Conservation (phyloP, 2,113 vertebrate genomes). For the Indri indri region DNA sequence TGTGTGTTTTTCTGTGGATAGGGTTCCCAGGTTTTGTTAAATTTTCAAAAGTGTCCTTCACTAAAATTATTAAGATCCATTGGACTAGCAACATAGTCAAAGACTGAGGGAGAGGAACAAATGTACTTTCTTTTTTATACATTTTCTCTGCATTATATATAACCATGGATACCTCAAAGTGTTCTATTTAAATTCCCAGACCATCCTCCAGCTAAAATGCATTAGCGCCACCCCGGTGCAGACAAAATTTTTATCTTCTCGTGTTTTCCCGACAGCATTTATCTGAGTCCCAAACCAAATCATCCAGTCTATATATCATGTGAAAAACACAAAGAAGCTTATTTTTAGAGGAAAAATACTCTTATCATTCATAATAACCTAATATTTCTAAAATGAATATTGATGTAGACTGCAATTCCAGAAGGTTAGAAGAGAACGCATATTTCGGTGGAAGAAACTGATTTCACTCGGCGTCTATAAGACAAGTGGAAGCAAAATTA, state of each 20-base stretch:
- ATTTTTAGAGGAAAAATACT: not conserved
- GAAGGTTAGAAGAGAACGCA: not conserved
- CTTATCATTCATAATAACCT: not conserved
- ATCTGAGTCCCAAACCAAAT: not conserved
- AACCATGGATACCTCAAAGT: not conserved
- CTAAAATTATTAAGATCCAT: not conserved
- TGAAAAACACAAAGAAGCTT: not conserved
- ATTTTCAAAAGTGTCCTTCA: not conserved
- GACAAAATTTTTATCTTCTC: not conserved
- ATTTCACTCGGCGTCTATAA: not conserved
- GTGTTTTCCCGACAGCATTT: not conserved
- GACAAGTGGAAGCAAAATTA: rapidly evolving
- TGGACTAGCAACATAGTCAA: not conserved
- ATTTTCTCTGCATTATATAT: not conserved
- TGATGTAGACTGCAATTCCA: not conserved
- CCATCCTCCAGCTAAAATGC: not conserved
- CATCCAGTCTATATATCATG: not conserved
- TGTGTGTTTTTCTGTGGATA: not conserved
- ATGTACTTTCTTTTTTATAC: not conserved
- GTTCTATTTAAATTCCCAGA: not conserved
- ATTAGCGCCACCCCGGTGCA: not conserved
- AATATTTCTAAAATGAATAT: not conserved
- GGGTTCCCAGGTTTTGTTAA: not conserved
- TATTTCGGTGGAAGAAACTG: not conserved
- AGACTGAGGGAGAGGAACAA: not conserved